A percentile compares a stretch with the other conserved stretches of the same genome.
phyloP scores from a whole-genome alignment of 2,888 invertebrate species.

The Sminthurinus aureus region DNA sequence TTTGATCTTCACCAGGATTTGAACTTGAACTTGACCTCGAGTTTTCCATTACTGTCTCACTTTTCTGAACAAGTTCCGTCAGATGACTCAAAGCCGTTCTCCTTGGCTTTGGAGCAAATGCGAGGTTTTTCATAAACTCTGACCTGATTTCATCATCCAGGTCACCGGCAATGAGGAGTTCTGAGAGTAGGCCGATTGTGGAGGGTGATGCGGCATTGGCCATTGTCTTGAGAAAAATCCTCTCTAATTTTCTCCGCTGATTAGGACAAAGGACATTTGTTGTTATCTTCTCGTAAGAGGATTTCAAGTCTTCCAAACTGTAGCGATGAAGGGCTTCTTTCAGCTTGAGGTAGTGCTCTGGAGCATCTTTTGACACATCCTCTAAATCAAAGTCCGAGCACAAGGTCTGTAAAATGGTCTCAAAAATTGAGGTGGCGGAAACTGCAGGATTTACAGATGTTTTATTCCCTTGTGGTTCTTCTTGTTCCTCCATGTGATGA shows the following conservation, averaged over 20 bases:
- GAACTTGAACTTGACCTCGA: too few relatives aligned
- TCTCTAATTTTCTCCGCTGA: slow-evolving; percentile 62
- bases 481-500: background rate
- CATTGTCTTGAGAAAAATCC: slow-evolving; percentile 79
- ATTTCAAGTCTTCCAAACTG: background rate
- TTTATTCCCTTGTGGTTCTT: background rate
- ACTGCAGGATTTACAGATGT: too few relatives aligned
- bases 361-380: slow-evolving; percentile 22
- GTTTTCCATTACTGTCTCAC: too few relatives aligned
- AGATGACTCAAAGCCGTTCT: slow-evolving; percentile 37
- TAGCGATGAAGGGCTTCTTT: background rate
- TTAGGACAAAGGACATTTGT: background rate
- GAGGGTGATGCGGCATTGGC: slow-evolving; percentile 82
- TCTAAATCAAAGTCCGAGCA: slow-evolving; percentile 13
- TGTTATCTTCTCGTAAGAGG: slow-evolving; percentile 6
- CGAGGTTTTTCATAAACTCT: slow-evolving; percentile 46
- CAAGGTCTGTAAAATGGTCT: background rate
- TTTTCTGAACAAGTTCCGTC: slow-evolving; percentile 49
- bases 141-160: slow-evolving; percentile 45
- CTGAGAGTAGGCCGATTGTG: slow-evolving; percentile 74
- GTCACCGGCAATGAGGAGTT: slow-evolving; percentile 69
- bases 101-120: slow-evolving; percentile 52
- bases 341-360: background rate
- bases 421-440: background rate
- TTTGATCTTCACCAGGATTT: too few relatives aligned